Evolutionary conservation across 2,113 vertebrate species (phyloP), one percentile per base, ranked within the genome.

Genomic region (Sturnus vulgaris): DNA sequence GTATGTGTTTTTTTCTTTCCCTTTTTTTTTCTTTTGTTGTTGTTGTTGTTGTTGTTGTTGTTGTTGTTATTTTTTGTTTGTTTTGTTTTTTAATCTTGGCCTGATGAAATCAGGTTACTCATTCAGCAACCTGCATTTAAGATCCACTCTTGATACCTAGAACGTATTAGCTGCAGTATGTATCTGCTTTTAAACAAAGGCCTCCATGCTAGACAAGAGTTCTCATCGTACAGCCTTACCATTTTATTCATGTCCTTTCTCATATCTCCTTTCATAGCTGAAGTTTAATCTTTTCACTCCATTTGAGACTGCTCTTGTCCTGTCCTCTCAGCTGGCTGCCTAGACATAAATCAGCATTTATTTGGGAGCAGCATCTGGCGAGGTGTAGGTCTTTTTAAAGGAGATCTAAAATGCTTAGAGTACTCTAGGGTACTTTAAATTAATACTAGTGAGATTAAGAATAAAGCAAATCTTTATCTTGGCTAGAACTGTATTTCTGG

Each of bases 401-500:
- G 46, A 65, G 79, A 73, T 89, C 21, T 82, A 39, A 90, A 85
- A 91, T 77, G 89, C 70, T 15, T 79, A 6, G 35, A 61, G 40
- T 92, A 25, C 50, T 86, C 50, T 59, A 37, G 72, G 39, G 78
- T 80, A 65, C 71, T 88, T 42, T 88, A 82, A 95, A 94, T 89
- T 90, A 92, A 89, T 95, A 49, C 52, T 40, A 24, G n/a, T 64
- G 47, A 88, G 94, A 91, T 93, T 93, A 92, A 75, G 72, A 91
- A 66, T 88, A 89, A 93, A 94, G 44, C 56, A 93, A 90, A 63
- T 92, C 72, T 93, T 94, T 92, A 78, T 92, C 83, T 92, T 15
- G 6, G 27, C 47, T 93, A 68, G 69, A 88, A 35, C 39, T 78
- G 35, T 71, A 92, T 92, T 89, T 82, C 44, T 82, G 40, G 5